Evolutionary conservation across 2,113 vertebrate genomes (phyloP), one percentile per base, ranked within the genome.

Genomic region (Fregata magnificens): DNA sequence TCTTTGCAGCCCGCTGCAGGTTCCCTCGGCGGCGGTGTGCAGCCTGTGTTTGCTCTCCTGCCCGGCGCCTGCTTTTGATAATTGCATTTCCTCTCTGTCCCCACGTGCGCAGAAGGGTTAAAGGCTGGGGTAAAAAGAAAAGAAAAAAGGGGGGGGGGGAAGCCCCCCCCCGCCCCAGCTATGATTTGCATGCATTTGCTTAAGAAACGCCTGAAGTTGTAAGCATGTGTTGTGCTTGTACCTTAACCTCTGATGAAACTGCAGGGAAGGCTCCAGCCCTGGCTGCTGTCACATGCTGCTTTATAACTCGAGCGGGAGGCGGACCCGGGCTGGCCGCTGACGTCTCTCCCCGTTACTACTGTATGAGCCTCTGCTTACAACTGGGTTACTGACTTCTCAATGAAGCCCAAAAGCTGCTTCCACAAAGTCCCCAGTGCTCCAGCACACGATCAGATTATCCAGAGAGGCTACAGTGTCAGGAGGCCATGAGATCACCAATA

Each of bases 201-300:
- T 96, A 86, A 94, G 95, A 93, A 85, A 32, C 2, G 59, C 87
- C 78, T 97, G 81, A 79, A 96, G 93, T 96, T 95, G 96, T 96
- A 93, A 86, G 74, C 44, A 21, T 69, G 91, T 85, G 82, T 89
- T 92, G 80, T 79, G 92, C 92, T 91, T 98, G 97, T 97, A 98
- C 98, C 97, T 98, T 98, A 96, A 97, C 97, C 98, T 98, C 98
- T 98, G 98, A 98, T 97, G 98, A 97, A 98, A 98, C 90, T 85
- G 98, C 97, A 50, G 98, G 95, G 97, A 93, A 95, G 98, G 94
- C 98, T 98, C 96, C 96, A 83, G 97, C 92, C 92, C 86, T 76
- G 87, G 88, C 95, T 91, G 74, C 97, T 82, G 97, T 97, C 98
- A 98, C 98, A 97, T 97, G 97, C 97, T 78, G 69, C 93, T 95